phyloP scores from a whole-genome alignment of 2,797 vertebrate genomes.

The Melanotaenia pygmaea region DNA sequence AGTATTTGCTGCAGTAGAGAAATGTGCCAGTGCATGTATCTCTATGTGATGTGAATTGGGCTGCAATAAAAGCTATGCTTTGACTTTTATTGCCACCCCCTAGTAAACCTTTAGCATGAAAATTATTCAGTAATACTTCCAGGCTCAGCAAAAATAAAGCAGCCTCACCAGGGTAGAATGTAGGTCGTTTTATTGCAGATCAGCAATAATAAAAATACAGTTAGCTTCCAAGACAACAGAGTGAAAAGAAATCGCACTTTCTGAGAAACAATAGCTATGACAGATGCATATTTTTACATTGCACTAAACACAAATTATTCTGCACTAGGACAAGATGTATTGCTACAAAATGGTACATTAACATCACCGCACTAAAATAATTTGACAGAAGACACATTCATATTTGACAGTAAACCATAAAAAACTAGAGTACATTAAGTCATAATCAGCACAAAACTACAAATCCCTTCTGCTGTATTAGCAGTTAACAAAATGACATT shows the following conservation, averaged over 20 bases:
- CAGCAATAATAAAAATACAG: conserved; percentile 62
- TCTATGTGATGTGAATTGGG: conserved; percentile 65
- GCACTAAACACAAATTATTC: conserved; percentile 34
- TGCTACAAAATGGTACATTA: conserved; percentile 28
- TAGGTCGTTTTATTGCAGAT: conserved; percentile 74
- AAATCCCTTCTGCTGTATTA: not conserved
- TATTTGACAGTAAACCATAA: conserved; percentile 13
- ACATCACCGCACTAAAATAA: conserved; percentile 34
- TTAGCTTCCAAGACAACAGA: conserved; percentile 50
- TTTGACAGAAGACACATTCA: conserved; percentile 26
- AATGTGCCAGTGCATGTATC: conserved; percentile 68
- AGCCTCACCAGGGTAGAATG: conserved; percentile 66
- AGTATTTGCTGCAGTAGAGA: conserved; percentile 75
- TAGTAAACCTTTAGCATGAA: conserved; percentile 78
- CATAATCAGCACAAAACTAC: conserved; percentile 9
- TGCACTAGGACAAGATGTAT: conserved; percentile 20
- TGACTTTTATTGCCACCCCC: conserved; percentile 77
- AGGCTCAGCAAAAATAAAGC: conserved; percentile 73
- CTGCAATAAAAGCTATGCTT: conserved; percentile 73
- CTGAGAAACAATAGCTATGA: conserved; percentile 33
- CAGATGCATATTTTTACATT: conserved; percentile 19
- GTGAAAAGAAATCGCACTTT: conserved; percentile 59
- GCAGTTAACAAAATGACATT: not conserved
- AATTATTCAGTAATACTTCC: conserved; percentile 73
- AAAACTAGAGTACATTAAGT: conserved; percentile 30